Percentiles rank a stretch among this genome's conserved stretches.
Conservation (phyloP, 1,140 invertebrate species). For the Dysdera silvatica region DNA sequence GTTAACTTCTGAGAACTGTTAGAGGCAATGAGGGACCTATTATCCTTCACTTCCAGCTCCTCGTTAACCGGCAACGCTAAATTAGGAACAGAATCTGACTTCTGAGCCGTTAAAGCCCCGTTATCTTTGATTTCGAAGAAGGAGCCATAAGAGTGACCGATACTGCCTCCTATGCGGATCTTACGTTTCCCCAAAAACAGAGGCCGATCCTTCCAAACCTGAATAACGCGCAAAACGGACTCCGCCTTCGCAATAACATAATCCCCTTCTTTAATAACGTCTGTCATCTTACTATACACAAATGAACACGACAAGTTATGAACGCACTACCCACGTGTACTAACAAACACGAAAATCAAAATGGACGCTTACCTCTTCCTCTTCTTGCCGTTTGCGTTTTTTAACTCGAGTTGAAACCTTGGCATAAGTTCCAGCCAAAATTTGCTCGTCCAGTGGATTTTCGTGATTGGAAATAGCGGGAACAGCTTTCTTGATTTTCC, state of each 20-base stretch:
- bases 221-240: slow-evolving; percentile 34
- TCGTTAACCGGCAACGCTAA: slow-evolving; percentile 44
- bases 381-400: slow-evolving; percentile 12
- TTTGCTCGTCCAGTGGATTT: slow-evolving; percentile 28
- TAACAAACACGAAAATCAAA: slow-evolving; percentile 5
- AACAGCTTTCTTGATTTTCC: slow-evolving; percentile 25
- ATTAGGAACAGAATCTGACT: not conserved
- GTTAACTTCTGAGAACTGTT: slow-evolving; percentile 76
- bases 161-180: slow-evolving; percentile 58
- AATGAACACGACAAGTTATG: not conserved
- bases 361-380: slow-evolving; percentile 29
- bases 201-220: slow-evolving; percentile 36
- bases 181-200: slow-evolving; percentile 44
- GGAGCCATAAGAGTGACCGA: slow-evolving; percentile 65
- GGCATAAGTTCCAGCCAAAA: slow-evolving; percentile 11
- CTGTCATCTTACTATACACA: not conserved
- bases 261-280: slow-evolving; percentile 36
- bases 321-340: slow-evolving; percentile 2
- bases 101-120: slow-evolving; percentile 45
- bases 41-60: slow-evolving; percentile 59
- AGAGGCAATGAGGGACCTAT: slow-evolving; percentile 73
- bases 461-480: slow-evolving; percentile 1
- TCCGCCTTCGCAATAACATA: slow-evolving; percentile 37
- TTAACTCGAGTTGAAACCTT: slow-evolving; percentile 17
- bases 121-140: slow-evolving; percentile 65